Conservation (phyloP, 2,113 vertebrate species). For the Sceloporus tristichus region DNA sequence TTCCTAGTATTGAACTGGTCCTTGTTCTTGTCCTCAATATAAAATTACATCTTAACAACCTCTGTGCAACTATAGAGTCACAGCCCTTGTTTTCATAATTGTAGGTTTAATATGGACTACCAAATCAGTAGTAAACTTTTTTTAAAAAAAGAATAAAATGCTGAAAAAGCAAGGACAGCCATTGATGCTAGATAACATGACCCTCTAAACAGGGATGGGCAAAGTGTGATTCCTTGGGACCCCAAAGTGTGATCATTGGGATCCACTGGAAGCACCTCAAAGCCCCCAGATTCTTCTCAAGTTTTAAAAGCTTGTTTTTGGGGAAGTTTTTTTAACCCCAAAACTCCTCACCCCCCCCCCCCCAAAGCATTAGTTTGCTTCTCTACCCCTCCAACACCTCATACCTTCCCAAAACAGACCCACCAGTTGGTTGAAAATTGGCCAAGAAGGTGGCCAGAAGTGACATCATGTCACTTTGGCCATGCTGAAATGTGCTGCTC, state of each 20-base stretch:
- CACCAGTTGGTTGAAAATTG: no score
- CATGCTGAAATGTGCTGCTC: slow-evolving; percentile 4
- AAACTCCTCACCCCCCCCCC: no score
- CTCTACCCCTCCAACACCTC: no score
- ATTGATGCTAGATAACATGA: background rate
- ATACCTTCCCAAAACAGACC: no score
- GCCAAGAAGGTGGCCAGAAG: no score
- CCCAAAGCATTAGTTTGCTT: slow-evolving; percentile 14
- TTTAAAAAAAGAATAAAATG: background rate
- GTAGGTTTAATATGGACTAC: background rate
- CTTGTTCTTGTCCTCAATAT: background rate
- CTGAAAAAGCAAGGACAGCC: background rate
- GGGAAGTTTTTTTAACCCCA: no score
- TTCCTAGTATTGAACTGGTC: background rate
- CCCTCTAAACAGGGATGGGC: no score
- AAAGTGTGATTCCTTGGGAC: no score
- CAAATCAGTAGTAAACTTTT: background rate
- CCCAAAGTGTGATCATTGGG: no score
- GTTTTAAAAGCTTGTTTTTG: no score
- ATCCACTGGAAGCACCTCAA: no score
- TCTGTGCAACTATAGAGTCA: background rate
- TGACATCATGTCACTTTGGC: background rate
- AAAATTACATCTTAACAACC: background rate
- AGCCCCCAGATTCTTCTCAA: no score
- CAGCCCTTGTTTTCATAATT: background rate